A percentile compares a stretch with the other conserved stretches of the same genome.
These are phyloP conservation scores for Silurus asotus DNA, from an alignment of 2,113 vertebrate species.

Conservation along the genomic window DNA sequence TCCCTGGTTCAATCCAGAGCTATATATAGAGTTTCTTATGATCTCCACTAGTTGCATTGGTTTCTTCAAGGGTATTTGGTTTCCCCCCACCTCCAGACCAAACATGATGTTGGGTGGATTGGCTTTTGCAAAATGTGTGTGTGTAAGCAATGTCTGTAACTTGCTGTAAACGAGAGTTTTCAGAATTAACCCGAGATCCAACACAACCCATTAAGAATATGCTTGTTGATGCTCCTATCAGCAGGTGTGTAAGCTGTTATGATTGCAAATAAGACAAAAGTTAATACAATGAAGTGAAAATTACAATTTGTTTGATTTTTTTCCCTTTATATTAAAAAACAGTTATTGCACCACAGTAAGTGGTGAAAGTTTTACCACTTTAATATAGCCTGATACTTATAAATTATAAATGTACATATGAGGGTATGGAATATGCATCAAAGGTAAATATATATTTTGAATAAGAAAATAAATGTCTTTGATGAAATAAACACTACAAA, in stretches of 20 bases:
- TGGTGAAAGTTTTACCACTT: not conserved
- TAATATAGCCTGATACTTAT: not conserved
- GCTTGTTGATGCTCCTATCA: not conserved
- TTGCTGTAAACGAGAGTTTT: not conserved
- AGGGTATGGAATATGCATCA: not conserved
- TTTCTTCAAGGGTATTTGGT: not conserved
- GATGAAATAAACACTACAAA: not conserved
- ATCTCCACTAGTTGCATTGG: too few relatives aligned
- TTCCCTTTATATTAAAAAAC: not conserved
- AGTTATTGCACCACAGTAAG: too few relatives aligned
- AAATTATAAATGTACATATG: not conserved
- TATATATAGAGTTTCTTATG: not conserved
- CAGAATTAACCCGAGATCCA: not conserved
- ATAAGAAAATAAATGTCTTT: not conserved
- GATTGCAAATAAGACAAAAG: not conserved
- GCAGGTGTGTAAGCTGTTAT: not conserved
- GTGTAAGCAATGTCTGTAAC: not conserved
- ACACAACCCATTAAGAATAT: not conserved
- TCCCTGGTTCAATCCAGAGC: not conserved
- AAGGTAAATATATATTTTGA: not conserved
- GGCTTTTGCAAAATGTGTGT: not conserved
- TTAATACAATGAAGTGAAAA: too few relatives aligned
- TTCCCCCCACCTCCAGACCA: not conserved
- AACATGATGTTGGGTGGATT: not conserved
- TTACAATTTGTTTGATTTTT: not conserved